These are phyloP conservation scores for Pristionchus arcanus DNA, from an alignment of 2,888 invertebrate genomes.

Conservation along the genomic window DNA sequence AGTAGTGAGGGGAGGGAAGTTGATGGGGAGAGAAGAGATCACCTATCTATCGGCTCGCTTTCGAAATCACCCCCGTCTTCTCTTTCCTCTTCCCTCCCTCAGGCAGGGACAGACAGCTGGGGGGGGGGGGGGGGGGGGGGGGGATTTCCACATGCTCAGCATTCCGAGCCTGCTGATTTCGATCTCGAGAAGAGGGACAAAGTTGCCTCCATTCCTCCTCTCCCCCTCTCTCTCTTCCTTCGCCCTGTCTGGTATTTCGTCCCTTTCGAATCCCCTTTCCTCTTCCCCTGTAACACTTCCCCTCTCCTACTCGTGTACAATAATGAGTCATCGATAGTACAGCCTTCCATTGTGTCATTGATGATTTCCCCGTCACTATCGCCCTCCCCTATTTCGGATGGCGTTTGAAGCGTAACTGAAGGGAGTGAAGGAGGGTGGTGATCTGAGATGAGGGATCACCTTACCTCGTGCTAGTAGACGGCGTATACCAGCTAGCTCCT, in stretches of 20 bases:
- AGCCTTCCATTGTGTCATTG: not conserved
- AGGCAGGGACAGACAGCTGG: constrained; percentile 25
- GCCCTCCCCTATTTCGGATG: not conserved
- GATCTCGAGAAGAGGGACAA: constrained; percentile 26
- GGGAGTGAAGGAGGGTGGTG: not conserved
- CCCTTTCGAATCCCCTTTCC: not conserved
- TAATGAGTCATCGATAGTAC: constrained; percentile 8
- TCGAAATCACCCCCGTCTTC: not conserved
- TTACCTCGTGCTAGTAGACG: not conserved
- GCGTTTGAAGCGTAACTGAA: constrained; percentile 2
- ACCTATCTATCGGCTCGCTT: constrained; percentile 35
- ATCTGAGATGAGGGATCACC: constrained; percentile 40
- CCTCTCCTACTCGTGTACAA: constrained; percentile 33
- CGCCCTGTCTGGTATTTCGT: not conserved
- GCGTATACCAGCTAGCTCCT: not conserved
- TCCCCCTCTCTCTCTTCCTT: not conserved
- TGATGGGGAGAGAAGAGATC: not conserved
- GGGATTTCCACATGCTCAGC: not conserved
- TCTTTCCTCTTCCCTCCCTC: not conserved
- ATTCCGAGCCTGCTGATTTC: not conserved
- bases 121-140: too few species aligned
- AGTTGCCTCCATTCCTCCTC: constrained; percentile 17
- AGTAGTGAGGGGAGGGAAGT: not conserved
- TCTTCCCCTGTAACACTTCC: not conserved
- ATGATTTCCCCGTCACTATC: not conserved